Base-by-base conservation (phyloP, 2,797 vertebrate species). In the Micropoecilia bifurca region DNA sequence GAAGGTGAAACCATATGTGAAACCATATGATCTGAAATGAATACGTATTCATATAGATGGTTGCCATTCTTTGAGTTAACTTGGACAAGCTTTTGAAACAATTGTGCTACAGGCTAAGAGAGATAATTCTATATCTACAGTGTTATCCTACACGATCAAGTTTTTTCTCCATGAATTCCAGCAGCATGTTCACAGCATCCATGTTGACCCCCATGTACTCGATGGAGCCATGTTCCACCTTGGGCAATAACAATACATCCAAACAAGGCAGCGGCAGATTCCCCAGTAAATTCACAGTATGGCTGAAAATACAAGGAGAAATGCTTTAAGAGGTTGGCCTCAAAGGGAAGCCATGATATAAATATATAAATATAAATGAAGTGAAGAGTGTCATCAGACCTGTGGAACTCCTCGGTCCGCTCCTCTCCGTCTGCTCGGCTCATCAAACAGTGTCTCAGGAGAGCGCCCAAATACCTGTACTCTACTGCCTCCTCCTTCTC, bases 201-300 rank as follows among this genome's bases (percentile, higher is more conserved):
- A 99, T 97, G 90, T 98, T 98, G 79, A 97, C 95, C 0, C 98
- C 97, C 96, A 98, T 96, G 92, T 98, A 97, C 87, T 99, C 97
- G 0, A 96, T 93, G 0, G 97, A 98, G 82, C 96, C 96, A 0
- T 95, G 95, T 0, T 95, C 96, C 7, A 97, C 96, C 79, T 96
- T 97, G 0, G 98, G 97, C 39, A 95, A 85, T 81, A 99, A 90
- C 3, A 99, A 94, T 1, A 98, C 96, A 0, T 98, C 98, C 94
- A 99, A 82, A 91, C 97, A 98, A 6, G 95, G 94, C 77, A 97
- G 92, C 0, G 98, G 98, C 78, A 99, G 90, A 91, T 99, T 99
- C 46, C 97, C 97, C 61, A 99, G 86, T 45, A 99, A 94, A 81
- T 99, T 98, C 63, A 98, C 95, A 0, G 96, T 95, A 46, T 99